Base-by-base conservation (phyloP, 1,140 invertebrate species). In the Nylanderia fulva region DNA sequence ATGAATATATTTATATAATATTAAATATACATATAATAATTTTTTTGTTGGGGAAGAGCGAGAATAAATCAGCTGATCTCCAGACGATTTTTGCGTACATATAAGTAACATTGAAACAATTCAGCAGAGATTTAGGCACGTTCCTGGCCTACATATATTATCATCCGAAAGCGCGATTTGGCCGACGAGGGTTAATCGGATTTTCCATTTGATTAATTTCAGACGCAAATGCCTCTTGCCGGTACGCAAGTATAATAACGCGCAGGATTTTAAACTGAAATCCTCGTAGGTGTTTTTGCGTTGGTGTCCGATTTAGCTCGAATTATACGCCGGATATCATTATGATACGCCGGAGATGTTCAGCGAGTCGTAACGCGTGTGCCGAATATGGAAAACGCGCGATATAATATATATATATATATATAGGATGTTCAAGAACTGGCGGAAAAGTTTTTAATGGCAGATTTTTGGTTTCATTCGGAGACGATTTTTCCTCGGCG, bases 191-290 rank as follows among this genome's bases (percentile, higher is more conserved):
- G 24, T 71, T 71, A 72, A 82, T 71, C 77, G 77, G 77, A 60
- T 82, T 82, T 82, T 82, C 77, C 52, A 18, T 58, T 60, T 82
- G 77, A 82, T 72, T 82, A 82, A 82, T 72, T 71, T 58, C 77
- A 21, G 29, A 80, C 36, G 45, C 48, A 68, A 42, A 33, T 58
- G 33, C 64, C n/a, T n/a, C n/a, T 58, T 52, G 66, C 18, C 29
- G 33, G 36, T 9, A 66, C 54, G 77, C 66, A 6, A 66, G 42
- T 52, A 36, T 33, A 33, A 33, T 3, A 24, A 7, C n/a, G 45
- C 21, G 61, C 61, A 45, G 18, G 48, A 71, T 39, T 61, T 82
- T 72, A 45, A 82, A 82, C 45, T 45, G 66, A 71, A 80, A 82
- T 60, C 13, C 29, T 33, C 21, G 42, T 54, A 45, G 36, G 66